Evolutionary conservation across 2,797 vertebrate genomes (phyloP), one percentile per base, ranked within the genome.

Genomic region (Hippopotamyrus pictus): DNA sequence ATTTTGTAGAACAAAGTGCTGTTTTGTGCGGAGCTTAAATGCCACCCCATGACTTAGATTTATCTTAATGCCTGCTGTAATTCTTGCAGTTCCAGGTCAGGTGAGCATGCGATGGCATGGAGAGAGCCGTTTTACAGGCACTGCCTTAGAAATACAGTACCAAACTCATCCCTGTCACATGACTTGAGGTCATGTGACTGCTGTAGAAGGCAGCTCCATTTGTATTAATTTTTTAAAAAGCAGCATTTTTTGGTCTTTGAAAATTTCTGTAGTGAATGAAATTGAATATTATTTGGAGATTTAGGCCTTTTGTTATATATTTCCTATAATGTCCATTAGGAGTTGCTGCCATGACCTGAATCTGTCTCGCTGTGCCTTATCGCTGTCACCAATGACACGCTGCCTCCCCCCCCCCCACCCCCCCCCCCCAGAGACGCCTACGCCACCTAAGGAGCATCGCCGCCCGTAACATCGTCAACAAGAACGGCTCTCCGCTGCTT

Each of bases 401-500:
- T 0, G 88, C 65, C 90, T 25, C 29, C 3, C 19, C 88, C 37
- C 88, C 87, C 90, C 91, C 94, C n/a, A n/a, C n/a, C n/a, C n/a
- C n/a, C n/a, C 83, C 0, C 88, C 87, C 90, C 91, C 94, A 99
- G 98, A 97, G 99, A 89, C 98, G 99, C 6, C 96, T 99, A 91
- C 97, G 98, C 90, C 98, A 99, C 90, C 97, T 99, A 89, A 97
- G 98, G 89, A 99, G 97, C 92, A 98, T 99, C 0, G 98, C 99
- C 0, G 98, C 98, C 1, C 96, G 99, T 76, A 99, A 99, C 95
- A 98, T 99, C 1, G 93, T 98, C 89, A 98, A 97, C 93, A 98
- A 93, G 95, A 98, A 98, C 94, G 98, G 98, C 25, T 97, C 96
- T 89, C 97, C 97, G 3, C 97, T 99, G 88, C 94, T 99, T 91